Conservation (phyloP, 1,140 invertebrate genomes). For the Drosophila kurseongensis region DNA sequence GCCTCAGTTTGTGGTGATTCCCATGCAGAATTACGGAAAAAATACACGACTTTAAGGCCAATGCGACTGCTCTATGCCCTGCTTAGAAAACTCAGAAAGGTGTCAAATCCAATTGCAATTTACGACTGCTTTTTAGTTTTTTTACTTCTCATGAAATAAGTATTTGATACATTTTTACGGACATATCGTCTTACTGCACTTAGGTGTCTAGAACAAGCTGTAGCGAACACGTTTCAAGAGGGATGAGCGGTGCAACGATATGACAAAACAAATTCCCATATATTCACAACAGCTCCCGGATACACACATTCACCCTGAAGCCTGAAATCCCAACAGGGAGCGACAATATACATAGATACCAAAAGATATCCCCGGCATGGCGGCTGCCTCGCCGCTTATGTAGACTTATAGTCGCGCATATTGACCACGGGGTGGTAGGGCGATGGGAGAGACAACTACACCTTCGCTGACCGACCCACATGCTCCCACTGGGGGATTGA, state of each 20-base stretch:
- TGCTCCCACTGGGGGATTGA: conserved; percentile 70
- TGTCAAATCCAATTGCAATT: neutral
- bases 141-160: neutral
- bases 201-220: neutral
- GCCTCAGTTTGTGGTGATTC: conserved; percentile 48
- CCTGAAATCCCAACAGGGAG: conserved; percentile 22
- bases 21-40: conserved; percentile 29
- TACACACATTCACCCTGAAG: conserved; percentile 25
- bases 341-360: conserved; percentile 25
- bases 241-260: conserved; percentile 46
- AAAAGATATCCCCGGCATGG: conserved; percentile 58
- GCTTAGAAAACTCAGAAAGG: neutral
- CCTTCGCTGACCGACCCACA: conserved; percentile 45
- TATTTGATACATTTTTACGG: neutral
- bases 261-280: conserved; percentile 75
- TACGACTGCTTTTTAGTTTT: neutral
- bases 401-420: conserved; percentile 75
- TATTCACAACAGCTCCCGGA: conserved; percentile 61
- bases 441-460: conserved; percentile 52
- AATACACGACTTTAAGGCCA: neutral
- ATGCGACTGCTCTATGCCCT: conserved; percentile 24
- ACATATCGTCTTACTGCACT: neutral
- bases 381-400: conserved; percentile 51
- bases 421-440: conserved; percentile 57
- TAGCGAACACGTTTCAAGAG: conserved; percentile 36